Base-by-base conservation (phyloP, 2,797 vertebrate genomes). In the Halcyon leucocephala region DNA sequence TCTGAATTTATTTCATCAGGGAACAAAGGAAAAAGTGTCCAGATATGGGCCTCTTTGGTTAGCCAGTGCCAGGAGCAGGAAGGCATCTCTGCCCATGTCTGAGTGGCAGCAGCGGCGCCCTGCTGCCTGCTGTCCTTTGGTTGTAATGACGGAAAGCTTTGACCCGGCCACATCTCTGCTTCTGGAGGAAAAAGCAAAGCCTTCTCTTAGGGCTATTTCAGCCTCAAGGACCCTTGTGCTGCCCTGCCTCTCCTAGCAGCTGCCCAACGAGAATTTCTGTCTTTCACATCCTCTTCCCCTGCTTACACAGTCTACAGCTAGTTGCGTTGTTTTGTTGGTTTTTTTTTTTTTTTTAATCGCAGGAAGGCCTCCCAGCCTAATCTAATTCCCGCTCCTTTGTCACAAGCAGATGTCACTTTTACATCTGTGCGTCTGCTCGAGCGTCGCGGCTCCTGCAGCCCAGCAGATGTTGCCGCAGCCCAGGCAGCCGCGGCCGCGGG, bases 401-500 rank as follows among this genome's bases (percentile, higher is more conserved):
- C 98, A 96, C 95, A 98, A 97, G 98, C 99, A 99, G 98, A 99
- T 99, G 99, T 99, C 99, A 99, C 98, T 98, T 98, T 98, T 99
- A 99, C 99, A 99, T 99, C 99, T 99, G 99, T 98, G 98, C 97
- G 97, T 97, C 97, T 97, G 97, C 98, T 98, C 98, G 97, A 98
- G 98, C 95, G 96, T 95, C 93, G 96, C n/a, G 57, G 90, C 96
- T 95, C 91, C 94, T 91, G 86, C 92, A 97, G 95, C 91, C 95
- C 95, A 97, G 98, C 98, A 98, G 98, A 98, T 98, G 98, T 98
- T 98, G 94, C 92, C 79, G 55, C 95, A 86, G 93, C 96, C 95
- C 83, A 78, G 46, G 60, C 92, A 86, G 95, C 65, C 89, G 97
- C 49, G 37, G 76, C 73, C 48, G n/a, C 8, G 7, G 26, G 7